These are phyloP conservation scores for Labeo calbasu DNA, from an alignment of 2,797 vertebrate species.

Conservation along the genomic window DNA sequence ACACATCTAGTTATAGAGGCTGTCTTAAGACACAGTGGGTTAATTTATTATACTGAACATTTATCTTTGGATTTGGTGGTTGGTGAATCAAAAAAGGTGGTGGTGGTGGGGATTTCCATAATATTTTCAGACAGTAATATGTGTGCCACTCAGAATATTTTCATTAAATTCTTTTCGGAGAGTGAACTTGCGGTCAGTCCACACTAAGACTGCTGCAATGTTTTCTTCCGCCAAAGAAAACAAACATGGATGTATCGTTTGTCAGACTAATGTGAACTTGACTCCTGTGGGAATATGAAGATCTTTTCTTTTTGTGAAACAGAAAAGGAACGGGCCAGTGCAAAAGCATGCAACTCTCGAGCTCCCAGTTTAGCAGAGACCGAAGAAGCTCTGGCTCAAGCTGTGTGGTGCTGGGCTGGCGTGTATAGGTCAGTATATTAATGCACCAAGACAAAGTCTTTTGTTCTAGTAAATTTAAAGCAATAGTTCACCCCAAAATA, in stretches of 20 bases:
- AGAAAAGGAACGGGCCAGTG: slow-evolving; percentile 69
- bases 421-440: slow-evolving; percentile 81
- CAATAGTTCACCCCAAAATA: not conserved
- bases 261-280: not conserved
- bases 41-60: not conserved
- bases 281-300: slow-evolving; percentile 31
- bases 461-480: not conserved
- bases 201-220: not conserved
- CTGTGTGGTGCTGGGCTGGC: slow-evolving; percentile 89
- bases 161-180: not conserved
- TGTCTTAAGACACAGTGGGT: slow-evolving; percentile 24
- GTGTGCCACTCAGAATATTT: not conserved
- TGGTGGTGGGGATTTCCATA: not conserved
- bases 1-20: slow-evolving; percentile 51
- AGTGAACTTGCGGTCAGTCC: not conserved
- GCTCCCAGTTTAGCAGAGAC: slow-evolving; percentile 82
- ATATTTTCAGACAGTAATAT: not conserved
- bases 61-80: not conserved
- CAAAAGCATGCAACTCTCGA: slow-evolving; percentile 47
- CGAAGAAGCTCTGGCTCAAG: slow-evolving; percentile 85
- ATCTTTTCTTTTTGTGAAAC: slow-evolving; percentile 44
- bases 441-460: not conserved
- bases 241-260: not conserved
- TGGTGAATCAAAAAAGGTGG: not conserved
- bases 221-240: slow-evolving; percentile 18